Evolutionary conservation across 1,140 invertebrate species (phyloP), one percentile per base, ranked within the genome.

Genomic region (Drosophila ananassae): DNA sequence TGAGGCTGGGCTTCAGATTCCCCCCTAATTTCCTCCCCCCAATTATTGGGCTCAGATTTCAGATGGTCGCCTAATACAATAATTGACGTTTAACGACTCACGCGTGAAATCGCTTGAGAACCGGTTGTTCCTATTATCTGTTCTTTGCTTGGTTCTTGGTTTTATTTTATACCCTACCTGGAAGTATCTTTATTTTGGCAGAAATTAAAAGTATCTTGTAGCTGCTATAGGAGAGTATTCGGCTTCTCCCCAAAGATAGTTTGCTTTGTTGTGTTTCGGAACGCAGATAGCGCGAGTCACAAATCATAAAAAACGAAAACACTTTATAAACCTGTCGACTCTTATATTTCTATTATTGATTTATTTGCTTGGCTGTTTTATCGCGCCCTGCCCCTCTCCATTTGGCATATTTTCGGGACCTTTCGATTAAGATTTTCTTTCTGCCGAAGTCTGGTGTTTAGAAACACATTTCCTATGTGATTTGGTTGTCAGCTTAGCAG

Each of bases 81-180:
- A 87, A 87, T 87, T 87, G 82, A 79, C 79, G 83, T 74, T 89
- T 87, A 74, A 87, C 81, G 84, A 55, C 58, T 51, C 62, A 79
- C 82, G 75, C 84, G 83, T 79, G 79, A 87, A 87, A 83, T 87
- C 83, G 83, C 79, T 83, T 79, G 79, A 87, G 79, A 87, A 87
- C 83, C 83, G 83, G 83, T 87, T 89, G 68, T 41, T 48, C 41
- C 72, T 55, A 53, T 56, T 59, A 44, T 66, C 57, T 47, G 39
- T 69, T 68, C 66, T 69, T 39, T 10, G 25, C 28, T 9, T 32
- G 7, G 9, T 32, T 32, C 9, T 32, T 10, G 10, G 2, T 37
- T 37, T 37, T 12, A 10, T 17, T 17, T 17, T n/a, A 4, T 37
- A 12, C 34, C 34, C 34, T 37, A 37, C 2, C 34, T 37, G 12